These are phyloP conservation scores for Octodonta nipae DNA, from an alignment of 2,888 invertebrate genomes.

Conservation along the genomic window DNA sequence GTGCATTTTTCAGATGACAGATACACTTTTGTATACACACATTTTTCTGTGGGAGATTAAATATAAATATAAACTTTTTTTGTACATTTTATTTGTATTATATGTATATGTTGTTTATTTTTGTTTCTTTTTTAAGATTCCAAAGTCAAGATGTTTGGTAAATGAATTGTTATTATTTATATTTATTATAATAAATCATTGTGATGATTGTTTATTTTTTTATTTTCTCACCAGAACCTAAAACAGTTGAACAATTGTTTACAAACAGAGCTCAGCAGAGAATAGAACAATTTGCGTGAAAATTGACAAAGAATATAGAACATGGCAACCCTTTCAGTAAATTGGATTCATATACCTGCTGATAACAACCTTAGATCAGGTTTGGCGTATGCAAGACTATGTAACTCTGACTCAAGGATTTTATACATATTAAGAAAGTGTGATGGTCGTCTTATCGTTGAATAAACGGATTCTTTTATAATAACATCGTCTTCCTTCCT, in stretches of 20 bases:
- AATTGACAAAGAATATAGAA: neutral
- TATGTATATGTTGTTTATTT: constrained; percentile 15
- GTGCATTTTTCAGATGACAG: too few species aligned
- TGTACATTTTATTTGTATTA: constrained; percentile 15
- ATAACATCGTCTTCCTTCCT: too few species aligned
- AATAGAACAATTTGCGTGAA: neutral
- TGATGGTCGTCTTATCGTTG: too few species aligned
- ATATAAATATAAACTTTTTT: constrained; percentile 6
- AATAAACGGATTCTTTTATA: too few species aligned
- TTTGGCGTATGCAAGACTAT: too few species aligned
- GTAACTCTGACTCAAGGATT: too few species aligned
- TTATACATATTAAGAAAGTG: too few species aligned
- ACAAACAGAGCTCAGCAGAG: neutral
- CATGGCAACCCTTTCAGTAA: too few species aligned
- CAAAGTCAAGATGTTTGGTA: constrained; percentile 3
- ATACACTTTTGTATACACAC: constrained; percentile 1
- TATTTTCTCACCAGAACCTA: neutral
- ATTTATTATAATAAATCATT: constrained; percentile 1
- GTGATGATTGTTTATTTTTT: neutral
- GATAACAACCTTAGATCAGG: too few species aligned
- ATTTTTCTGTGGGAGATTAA: neutral
- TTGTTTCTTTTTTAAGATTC: constrained; percentile 11
- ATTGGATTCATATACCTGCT: too few species aligned
- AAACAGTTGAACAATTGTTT: neutral
- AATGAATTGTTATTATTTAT: constrained; percentile 3